These are phyloP conservation scores for Micronycteris hirsuta DNA, from an alignment of 2,113 vertebrate genomes.

Conservation along the genomic window DNA sequence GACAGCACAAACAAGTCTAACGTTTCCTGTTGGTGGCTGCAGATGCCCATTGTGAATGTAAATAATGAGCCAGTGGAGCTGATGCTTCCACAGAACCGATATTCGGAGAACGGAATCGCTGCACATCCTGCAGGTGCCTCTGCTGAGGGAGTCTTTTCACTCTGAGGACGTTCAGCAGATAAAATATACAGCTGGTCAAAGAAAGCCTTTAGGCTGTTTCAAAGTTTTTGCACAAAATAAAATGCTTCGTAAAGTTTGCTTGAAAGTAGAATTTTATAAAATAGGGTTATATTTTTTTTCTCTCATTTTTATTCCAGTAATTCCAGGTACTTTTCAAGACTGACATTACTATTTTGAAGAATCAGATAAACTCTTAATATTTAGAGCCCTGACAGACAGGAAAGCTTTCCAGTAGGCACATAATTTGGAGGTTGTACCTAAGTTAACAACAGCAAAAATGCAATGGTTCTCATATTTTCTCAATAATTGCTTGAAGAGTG, in stretches of 20 bases:
- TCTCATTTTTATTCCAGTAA: conserved; percentile 54
- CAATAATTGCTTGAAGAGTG: conserved; percentile 1
- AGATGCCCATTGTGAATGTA: conserved; percentile 78
- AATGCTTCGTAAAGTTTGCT: conserved; percentile 69
- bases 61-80: conserved; percentile 69
- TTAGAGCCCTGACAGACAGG: neutral
- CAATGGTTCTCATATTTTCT: conserved; percentile 4
- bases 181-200: conserved; percentile 77
- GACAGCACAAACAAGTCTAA: conserved; percentile 70
- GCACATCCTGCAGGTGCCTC: conserved; percentile 76
- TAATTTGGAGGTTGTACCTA: conserved; percentile 30
- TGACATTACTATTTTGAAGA: conserved; percentile 54
- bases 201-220: conserved; percentile 75
- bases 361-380: conserved; percentile 39
- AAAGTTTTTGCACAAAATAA: conserved; percentile 71
- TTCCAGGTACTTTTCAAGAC: conserved; percentile 28
- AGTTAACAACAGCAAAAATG: conserved; percentile 22
- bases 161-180: conserved; percentile 68
- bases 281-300: conserved; percentile 52
- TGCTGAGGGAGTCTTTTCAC: conserved; percentile 69
- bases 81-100: conserved; percentile 55
- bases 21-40: conserved; percentile 72
- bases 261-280: conserved; percentile 64
- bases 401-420: neutral
- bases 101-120: conserved; percentile 30